Conservation (phyloP, 1,140 invertebrate species). For the Portunus trituberculatus region DNA sequence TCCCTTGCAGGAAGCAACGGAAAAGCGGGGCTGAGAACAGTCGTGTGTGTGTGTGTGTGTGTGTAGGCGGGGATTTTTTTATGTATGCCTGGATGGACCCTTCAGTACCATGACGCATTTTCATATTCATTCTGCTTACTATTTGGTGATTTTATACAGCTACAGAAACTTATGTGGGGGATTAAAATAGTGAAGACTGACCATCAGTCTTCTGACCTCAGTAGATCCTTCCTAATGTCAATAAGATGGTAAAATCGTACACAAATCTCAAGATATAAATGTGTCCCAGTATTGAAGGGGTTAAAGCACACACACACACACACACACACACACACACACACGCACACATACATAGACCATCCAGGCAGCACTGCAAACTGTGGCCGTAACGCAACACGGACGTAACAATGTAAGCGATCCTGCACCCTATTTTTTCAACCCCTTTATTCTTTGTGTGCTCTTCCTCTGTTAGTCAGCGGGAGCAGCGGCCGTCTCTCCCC, state of each 20-base stretch:
- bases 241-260: too few relatives aligned
- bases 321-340: conserved; percentile 14
- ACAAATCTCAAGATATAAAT: too few relatives aligned
- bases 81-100: not conserved
- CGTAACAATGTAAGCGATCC: conserved; percentile 32
- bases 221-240: too few relatives aligned
- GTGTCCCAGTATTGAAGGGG: too few relatives aligned
- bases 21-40: too few relatives aligned
- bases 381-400: not conserved
- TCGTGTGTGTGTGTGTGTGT: not conserved
- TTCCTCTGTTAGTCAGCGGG: not conserved
- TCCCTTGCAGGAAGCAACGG: not conserved
- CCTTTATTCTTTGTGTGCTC: conserved; percentile 22
- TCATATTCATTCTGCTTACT: too few relatives aligned
- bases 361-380: not conserved
- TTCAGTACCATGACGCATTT: too few relatives aligned
- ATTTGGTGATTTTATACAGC: too few relatives aligned
- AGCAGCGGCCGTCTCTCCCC: not conserved
- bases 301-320: not conserved
- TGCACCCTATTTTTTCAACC: not conserved
- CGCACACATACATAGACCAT: not conserved
- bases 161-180: too few relatives aligned
- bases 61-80: not conserved
- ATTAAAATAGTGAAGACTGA: too few relatives aligned
- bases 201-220: too few relatives aligned